These are phyloP conservation scores for Varanus komodoensis DNA, from an alignment of 2,113 vertebrate species.

Conservation along the genomic window DNA sequence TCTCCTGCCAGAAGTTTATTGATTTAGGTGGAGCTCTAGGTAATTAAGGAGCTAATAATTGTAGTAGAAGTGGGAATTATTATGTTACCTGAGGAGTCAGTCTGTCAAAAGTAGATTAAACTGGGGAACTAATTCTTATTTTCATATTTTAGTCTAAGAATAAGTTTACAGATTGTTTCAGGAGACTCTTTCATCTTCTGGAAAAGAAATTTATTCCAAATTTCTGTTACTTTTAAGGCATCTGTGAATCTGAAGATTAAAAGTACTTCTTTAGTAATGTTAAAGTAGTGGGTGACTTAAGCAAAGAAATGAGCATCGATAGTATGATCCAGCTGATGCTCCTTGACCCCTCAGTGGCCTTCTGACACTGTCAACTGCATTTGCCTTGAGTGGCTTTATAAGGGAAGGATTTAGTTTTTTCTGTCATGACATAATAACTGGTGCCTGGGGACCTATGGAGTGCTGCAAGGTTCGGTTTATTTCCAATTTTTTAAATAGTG, in stretches of 20 bases:
- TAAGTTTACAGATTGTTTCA: neutral
- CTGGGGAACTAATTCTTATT: neutral
- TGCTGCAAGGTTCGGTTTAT: neutral
- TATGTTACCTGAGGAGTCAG: neutral
- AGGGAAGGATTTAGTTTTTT: too few species aligned
- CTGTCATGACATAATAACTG: too few species aligned
- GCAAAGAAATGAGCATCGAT: too few species aligned
- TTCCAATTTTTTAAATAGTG: neutral
- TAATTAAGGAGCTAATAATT: slow-evolving; percentile 20
- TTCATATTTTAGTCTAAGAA: neutral
- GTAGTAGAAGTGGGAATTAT: neutral
- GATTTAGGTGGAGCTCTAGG: neutral
- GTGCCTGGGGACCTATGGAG: too few species aligned
- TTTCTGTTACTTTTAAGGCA: neutral
- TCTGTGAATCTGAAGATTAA: neutral
- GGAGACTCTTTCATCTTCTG: neutral
- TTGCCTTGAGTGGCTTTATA: too few species aligned
- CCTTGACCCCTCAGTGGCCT: too few species aligned
- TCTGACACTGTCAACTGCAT: too few species aligned
- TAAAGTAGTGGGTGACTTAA: neutral
- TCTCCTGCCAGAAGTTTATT: slow-evolving; percentile 14
- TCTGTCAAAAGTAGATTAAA: slow-evolving; percentile 16
- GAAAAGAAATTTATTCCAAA: neutral
- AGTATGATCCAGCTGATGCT: too few species aligned
- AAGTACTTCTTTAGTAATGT: neutral